Evolutionary conservation across 2,888 invertebrate genomes (phyloP), one percentile per base, ranked within the genome.

Genomic region (Epinotia brunnichana): DNA sequence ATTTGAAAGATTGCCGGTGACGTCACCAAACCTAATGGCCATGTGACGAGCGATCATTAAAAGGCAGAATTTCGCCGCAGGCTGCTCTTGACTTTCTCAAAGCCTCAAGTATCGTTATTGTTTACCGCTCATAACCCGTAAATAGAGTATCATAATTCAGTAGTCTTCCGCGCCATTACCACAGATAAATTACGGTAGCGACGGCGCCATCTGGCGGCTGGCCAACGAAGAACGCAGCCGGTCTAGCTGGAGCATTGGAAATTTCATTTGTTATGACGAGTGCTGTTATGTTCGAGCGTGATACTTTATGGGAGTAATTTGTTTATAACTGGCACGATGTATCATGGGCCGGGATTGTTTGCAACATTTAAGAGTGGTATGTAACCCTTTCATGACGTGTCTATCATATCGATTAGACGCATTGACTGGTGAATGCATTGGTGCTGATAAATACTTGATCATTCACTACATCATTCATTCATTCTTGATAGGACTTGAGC

Each of bases 81-180:
- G 48, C n/a, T 48, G 48, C n/a, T 5, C 53, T 54, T 21, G 54
- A 54, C 21, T 21, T 54, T 54, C 17, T 63, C 35, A 17, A 13
- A 53, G 53, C 35, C 41, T 60, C 64, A 51, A 70, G 69, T 59
- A 66, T 66, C 39, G 71, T 68, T 72, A 72, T 72, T 72, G 72
- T 72, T 72, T 68, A 72, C 67, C 67, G 67, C 67, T 76, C 76
- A 77, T 78, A 75, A 70, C 77, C 67, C 76, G 77, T 76, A 80
- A 78, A 79, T 75, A 82, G 83, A 83, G 83, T 86, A 85, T 87
- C 87, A 88, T 88, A 89, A 88, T 85, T 88, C 83, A 82, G 71
- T 78, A 82, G 80, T 81, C 84, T 86, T 85, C 85, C 83, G 78
- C 79, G 78, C 86, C 88, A 88, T 89, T 87, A 87, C 80, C 79